Conservation (phyloP, 2,113 vertebrate genomes). For the Embiotoca jacksoni region DNA sequence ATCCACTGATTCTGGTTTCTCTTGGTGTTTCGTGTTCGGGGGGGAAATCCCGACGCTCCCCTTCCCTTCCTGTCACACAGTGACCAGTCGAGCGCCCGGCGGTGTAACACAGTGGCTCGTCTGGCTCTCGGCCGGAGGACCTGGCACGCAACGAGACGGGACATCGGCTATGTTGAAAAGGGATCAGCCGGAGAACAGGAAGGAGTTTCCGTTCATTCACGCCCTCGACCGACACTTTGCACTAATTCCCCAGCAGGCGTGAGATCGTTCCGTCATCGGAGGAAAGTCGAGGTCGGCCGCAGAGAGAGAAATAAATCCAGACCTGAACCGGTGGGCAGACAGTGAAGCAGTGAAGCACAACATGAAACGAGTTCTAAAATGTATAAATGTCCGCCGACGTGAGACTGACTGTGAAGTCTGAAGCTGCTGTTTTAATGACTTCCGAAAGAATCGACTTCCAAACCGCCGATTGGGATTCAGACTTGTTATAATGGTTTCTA, state of each 20-base stretch:
- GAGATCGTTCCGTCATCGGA: conserved; percentile 23
- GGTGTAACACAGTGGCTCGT: conserved; percentile 33
- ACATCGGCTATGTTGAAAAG: conserved; percentile 42
- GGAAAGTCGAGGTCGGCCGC: conserved; percentile 11
- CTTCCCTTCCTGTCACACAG: conserved; percentile 62
- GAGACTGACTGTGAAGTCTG: too few species aligned
- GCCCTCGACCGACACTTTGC: conserved; percentile 56
- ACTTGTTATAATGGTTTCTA: not conserved
- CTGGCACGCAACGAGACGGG: conserved; percentile 61
- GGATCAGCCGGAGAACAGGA: conserved; percentile 61
- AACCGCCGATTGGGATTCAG: too few species aligned
- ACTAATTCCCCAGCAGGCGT: conserved; percentile 37
- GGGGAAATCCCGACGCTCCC: conserved; percentile 62
- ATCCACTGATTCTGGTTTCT: not conserved
- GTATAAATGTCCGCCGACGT: too few species aligned
- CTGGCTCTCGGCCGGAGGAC: conserved; percentile 34
- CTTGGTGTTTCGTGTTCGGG: conserved; percentile 22
- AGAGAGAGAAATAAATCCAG: not conserved
- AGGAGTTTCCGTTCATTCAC: conserved; percentile 49
- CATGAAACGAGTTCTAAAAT: too few species aligned
- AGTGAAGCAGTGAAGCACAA: too few species aligned
- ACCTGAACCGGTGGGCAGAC: not conserved
- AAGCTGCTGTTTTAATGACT: too few species aligned
- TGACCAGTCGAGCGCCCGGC: conserved; percentile 27
- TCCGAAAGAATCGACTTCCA: too few species aligned